These are phyloP conservation scores for Petrocephalus microphthalmus DNA, from an alignment of 2,113 vertebrate genomes.

Conservation along the genomic window DNA sequence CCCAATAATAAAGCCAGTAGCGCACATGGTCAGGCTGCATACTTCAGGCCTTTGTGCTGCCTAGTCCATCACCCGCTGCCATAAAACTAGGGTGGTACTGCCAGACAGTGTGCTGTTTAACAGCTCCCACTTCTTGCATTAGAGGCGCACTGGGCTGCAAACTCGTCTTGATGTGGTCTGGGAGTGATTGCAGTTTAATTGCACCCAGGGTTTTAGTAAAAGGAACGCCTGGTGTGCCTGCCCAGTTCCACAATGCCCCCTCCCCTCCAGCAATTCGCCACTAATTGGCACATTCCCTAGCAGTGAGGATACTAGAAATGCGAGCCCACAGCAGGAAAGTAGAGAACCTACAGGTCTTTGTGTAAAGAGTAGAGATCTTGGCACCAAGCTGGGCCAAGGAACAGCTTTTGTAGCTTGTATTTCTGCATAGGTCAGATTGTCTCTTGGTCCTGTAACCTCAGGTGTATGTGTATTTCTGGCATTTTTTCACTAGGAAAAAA, in stretches of 20 bases:
- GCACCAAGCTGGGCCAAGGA: background rate
- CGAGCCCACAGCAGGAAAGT: constrained; percentile 62
- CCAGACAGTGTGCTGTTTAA: constrained; percentile 24
- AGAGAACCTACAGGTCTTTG: constrained; percentile 57
- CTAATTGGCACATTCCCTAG: constrained; percentile 74
- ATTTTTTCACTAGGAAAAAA: background rate
- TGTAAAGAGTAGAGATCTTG: constrained; percentile 47
- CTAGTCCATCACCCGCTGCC: background rate
- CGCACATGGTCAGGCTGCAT: background rate
- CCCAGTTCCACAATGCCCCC: constrained; percentile 54
- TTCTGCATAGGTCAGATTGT: background rate
- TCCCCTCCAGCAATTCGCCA: constrained; percentile 52
- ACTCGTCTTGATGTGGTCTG: constrained; percentile 67
- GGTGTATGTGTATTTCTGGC: background rate
- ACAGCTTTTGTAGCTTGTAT: background rate
- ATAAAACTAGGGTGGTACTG: constrained; percentile 53
- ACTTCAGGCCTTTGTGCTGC: background rate
- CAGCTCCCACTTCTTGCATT: constrained; percentile 58
- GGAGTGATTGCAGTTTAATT: constrained; percentile 67
- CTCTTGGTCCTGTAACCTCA: background rate
- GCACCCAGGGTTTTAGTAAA: constrained; percentile 63
- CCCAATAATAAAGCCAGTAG: background rate
- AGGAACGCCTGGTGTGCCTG: constrained; percentile 72
- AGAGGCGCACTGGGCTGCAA: constrained; percentile 57
- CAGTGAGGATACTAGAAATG: constrained; percentile 71